Conservation (phyloP, 2,888 invertebrate species). For the Terebella lapidaria region DNA sequence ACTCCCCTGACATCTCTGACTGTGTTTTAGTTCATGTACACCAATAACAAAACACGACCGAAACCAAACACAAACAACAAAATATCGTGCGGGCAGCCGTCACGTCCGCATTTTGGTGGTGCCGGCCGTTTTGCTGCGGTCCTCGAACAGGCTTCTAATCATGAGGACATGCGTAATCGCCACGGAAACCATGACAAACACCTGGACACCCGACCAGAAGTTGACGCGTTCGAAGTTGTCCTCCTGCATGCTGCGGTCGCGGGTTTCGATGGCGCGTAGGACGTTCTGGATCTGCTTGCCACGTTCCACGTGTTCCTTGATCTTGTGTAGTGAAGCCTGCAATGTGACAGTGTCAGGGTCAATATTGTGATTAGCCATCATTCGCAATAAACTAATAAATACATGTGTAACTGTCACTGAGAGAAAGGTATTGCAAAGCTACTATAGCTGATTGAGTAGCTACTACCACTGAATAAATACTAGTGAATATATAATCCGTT, state of each 20-base stretch:
- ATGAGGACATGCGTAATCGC: constrained; percentile 58
- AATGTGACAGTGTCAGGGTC: background rate
- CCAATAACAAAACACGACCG: no score
- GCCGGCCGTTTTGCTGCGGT: constrained; percentile 4
- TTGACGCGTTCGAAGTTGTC: constrained; percentile 77
- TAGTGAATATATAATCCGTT: no score
- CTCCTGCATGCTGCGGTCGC: constrained; percentile 77
- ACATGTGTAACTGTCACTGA: background rate
- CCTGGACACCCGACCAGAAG: constrained; percentile 65
- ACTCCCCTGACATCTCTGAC: no score
- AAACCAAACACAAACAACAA: no score
- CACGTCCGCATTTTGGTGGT: background rate
- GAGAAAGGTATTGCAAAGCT: background rate
- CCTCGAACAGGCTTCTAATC: constrained; percentile 23
- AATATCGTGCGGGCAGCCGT: background rate
- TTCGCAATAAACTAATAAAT: background rate
- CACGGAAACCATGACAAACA: constrained; percentile 68
- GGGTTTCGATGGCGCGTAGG: constrained; percentile 70
- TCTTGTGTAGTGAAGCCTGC: constrained; percentile 63
- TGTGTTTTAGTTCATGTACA: no score
- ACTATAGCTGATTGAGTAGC: no score
- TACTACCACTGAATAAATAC: no score
- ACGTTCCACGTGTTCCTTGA: constrained; percentile 55
- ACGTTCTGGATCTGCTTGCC: constrained; percentile 46
- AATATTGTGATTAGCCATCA: background rate